Evolutionary conservation across 1,140 invertebrate species (phyloP).

Genomic region (Hypsibius dujardini): DNA sequence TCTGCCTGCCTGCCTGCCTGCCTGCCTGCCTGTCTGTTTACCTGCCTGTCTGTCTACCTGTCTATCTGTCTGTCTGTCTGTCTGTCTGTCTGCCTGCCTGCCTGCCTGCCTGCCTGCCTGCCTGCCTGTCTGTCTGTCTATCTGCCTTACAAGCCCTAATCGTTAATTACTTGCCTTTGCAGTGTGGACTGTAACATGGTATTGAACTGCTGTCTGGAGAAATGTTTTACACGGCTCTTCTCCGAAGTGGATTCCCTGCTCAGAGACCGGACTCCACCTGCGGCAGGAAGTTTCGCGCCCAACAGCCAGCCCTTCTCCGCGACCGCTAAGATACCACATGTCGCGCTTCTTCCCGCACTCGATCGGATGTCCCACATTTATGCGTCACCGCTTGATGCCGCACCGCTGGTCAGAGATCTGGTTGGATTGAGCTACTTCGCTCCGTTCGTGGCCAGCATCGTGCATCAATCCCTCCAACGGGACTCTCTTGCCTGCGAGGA

Average conservation of each 20-base stretch:
- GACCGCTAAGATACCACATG: neutral
- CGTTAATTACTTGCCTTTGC: too few species aligned
- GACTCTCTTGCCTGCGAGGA: neutral
- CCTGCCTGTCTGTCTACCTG: too few species aligned
- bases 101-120: neutral
- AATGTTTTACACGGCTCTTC: neutral
- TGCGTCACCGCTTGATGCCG: too few species aligned
- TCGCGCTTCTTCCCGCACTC: neutral
- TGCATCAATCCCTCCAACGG: neutral
- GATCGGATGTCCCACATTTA: neutral
- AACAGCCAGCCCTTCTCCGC: too few species aligned
- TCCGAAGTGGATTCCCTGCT: neutral
- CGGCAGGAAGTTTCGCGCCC: too few species aligned
- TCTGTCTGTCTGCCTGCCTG: too few species aligned
- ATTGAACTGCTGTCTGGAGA: constrained; percentile 9
- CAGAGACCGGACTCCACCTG: neutral
- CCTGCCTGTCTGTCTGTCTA: neutral
- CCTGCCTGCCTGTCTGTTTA: too few species aligned
- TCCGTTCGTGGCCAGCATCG: neutral
- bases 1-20: too few species aligned
- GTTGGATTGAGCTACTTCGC: neutral
- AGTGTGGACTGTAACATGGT: neutral
- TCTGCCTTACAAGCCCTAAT: too few species aligned
- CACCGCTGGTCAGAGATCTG: too few species aligned
- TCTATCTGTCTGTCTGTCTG: too few species aligned